These are phyloP conservation scores for Pachliopta kotzebuea DNA, from an alignment of 2,888 invertebrate genomes.

Conservation along the genomic window DNA sequence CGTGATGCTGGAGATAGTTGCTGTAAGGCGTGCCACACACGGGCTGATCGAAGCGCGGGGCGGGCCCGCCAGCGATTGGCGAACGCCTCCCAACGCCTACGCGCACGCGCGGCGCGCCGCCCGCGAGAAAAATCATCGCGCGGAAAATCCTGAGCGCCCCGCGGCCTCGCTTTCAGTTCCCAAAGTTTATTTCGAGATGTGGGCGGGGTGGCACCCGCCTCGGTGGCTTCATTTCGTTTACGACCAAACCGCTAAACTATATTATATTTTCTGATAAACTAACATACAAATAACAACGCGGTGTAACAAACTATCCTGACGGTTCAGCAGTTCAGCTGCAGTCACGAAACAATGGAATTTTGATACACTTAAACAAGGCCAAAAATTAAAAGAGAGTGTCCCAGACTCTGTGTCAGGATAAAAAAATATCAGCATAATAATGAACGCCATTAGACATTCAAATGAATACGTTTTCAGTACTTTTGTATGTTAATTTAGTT, in stretches of 20 bases:
- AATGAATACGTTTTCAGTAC: conserved; percentile 72
- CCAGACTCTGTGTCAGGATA: conserved; percentile 40
- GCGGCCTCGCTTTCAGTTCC: conserved; percentile 47
- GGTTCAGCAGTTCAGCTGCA: background rate
- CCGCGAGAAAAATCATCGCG: conserved; percentile 65
- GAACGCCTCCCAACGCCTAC: conserved; percentile 80
- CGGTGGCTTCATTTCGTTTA: conserved; percentile 43
- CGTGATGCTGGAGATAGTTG: conserved; percentile 40
- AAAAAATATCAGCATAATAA: conserved; percentile 46
- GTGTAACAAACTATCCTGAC: background rate
- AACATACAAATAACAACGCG: conserved; percentile 44
- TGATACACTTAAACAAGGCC: conserved; percentile 41
- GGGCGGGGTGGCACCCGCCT: conserved; percentile 53
- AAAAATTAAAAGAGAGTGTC: conserved; percentile 36
- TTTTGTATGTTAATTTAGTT: conserved; percentile 74
- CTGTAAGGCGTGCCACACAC: conserved; percentile 48
- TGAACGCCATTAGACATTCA: conserved; percentile 58
- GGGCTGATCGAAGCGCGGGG: conserved; percentile 59
- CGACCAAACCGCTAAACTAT: conserved; percentile 22
- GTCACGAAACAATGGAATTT: background rate
- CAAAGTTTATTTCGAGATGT: conserved; percentile 58
- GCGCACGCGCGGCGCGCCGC: conserved; percentile 63
- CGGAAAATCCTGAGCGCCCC: conserved; percentile 58
- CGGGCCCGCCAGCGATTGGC: conserved; percentile 74
- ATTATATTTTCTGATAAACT: conserved; percentile 16